A percentile compares a stretch with the other conserved stretches of the same genome.
Evolutionary conservation across 2,113 vertebrate species (phyloP).

Genomic region (Caloenas nicobarica): DNA sequence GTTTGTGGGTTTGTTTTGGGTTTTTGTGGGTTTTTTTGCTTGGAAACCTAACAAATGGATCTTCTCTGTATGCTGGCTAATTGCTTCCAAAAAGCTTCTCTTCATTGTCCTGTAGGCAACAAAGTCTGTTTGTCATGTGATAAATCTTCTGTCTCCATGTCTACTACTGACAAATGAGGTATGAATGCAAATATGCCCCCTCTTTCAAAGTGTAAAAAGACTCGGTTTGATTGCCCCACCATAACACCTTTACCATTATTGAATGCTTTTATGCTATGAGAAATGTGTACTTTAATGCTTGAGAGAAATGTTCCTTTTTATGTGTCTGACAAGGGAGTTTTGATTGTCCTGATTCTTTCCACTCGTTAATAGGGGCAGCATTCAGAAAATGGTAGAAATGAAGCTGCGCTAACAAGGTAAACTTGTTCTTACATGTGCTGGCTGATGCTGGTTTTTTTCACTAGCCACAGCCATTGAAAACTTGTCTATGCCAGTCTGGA

Average conservation of each 20-base stretch:
- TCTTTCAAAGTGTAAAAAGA: not conserved
- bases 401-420: not conserved
- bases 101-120: conserved; percentile 63
- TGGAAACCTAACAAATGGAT: conserved; percentile 16
- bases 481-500: not conserved
- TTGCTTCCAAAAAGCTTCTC: conserved; percentile 36
- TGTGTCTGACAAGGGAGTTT: not conserved
- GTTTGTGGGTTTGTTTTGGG: not conserved
- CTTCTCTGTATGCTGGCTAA: conserved; percentile 25
- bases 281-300: not conserved
- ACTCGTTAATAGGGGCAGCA: not conserved
- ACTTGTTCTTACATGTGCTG: not conserved
- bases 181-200: not conserved
- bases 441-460: not conserved
- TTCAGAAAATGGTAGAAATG: not conserved
- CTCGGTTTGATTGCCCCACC: not conserved
- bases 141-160: conserved; percentile 22
- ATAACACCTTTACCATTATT: not conserved
- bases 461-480: not conserved
- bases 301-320: not conserved
- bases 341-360: not conserved
- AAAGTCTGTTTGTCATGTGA: conserved; percentile 66
- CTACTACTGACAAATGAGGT: not conserved
- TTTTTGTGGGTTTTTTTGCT: not conserved
- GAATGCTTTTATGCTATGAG: not conserved